Evolutionary conservation across 1,140 invertebrate genomes (phyloP).

Genomic region (Schmidtea mediterranea): DNA sequence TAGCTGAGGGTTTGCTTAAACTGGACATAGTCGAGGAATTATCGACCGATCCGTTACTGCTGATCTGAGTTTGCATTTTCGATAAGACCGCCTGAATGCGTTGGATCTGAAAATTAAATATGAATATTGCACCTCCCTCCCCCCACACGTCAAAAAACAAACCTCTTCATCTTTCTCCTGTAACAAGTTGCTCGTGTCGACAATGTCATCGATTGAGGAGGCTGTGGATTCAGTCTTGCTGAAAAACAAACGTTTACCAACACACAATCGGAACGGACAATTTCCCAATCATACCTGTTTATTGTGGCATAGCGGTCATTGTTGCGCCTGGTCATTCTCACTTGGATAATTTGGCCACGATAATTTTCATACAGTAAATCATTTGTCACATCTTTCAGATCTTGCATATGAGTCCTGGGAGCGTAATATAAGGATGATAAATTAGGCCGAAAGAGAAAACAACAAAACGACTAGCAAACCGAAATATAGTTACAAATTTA

Average conservation of each 20-base stretch:
- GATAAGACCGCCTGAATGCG: constrained; percentile 62
- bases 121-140: background rate
- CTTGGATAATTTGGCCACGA: constrained; percentile 17
- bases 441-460: too few relatives aligned
- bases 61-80: constrained; percentile 76
- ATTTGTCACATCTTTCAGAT: constrained; percentile 25
- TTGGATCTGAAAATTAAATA: constrained; percentile 13
- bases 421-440: too few relatives aligned
- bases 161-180: constrained; percentile 76
- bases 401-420: constrained; percentile 30
- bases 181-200: constrained; percentile 53
- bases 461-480: too few relatives aligned
- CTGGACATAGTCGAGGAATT: too few relatives aligned
- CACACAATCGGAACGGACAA: background rate
- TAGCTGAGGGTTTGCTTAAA: too few relatives aligned
- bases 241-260: constrained; percentile 22
- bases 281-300: background rate
- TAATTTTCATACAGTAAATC: constrained; percentile 27
- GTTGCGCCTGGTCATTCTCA: constrained; percentile 12
- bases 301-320: constrained; percentile 11
- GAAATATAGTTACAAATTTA: too few relatives aligned
- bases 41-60: constrained; percentile 1
- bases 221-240: constrained; percentile 58
- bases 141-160: constrained; percentile 11
- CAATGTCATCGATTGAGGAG: constrained; percentile 42